phyloP scores from a whole-genome alignment of 2,797 vertebrate species.

The Hemitrygon akajei region DNA sequence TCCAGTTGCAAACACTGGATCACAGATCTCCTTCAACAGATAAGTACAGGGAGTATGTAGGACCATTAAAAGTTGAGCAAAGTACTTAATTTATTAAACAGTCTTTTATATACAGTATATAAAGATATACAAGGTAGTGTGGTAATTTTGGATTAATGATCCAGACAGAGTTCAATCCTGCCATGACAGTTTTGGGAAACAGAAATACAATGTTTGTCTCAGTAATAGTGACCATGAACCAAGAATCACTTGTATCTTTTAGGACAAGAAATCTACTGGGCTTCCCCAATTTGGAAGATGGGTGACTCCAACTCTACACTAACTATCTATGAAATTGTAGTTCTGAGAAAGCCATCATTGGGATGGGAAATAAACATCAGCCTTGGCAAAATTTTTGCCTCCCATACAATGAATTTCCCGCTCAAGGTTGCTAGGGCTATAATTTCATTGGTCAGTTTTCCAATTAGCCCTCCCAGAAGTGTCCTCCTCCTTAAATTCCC shows the following conservation, averaged over 20 bases:
- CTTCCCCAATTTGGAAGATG: not conserved
- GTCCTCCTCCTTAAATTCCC: not conserved
- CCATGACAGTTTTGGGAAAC: not conserved
- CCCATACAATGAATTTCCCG: not conserved
- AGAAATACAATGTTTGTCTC: not conserved
- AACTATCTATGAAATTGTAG: not conserved
- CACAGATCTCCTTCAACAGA: not conserved
- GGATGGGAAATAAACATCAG: not conserved
- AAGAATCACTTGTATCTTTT: not conserved
- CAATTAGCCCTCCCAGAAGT: not conserved
- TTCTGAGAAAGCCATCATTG: too few relatives aligned
- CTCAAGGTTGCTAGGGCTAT: not conserved
- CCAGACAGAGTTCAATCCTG: not conserved
- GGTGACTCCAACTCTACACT: not conserved
- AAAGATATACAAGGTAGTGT: not conserved
- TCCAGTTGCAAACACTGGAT: not conserved
- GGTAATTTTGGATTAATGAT: not conserved
- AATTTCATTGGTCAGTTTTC: not conserved
- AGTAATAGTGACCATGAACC: not conserved
- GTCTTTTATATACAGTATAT: not conserved
- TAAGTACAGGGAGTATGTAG: not conserved
- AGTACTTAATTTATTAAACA: conserved; percentile 1
- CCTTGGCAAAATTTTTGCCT: not conserved
- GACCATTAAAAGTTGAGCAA: not conserved
- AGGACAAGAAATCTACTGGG: not conserved